These are phyloP conservation scores for Morpho deidamia DNA, from an alignment of 2,888 invertebrate genomes.

Conservation along the genomic window DNA sequence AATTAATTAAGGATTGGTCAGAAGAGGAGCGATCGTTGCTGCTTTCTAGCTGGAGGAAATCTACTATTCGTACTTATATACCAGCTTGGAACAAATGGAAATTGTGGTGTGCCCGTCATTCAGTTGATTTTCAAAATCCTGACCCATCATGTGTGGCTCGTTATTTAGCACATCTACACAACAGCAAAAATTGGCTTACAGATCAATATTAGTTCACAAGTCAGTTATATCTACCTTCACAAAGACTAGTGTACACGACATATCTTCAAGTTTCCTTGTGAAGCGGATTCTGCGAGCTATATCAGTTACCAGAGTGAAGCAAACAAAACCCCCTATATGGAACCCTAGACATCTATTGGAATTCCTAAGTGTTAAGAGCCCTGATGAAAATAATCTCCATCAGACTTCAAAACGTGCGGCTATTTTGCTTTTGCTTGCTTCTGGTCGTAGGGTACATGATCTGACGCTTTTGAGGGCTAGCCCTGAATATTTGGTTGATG, in stretches of 20 bases:
- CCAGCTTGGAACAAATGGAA: slow-evolving; percentile 18
- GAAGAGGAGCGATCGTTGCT: background rate
- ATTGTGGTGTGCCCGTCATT: slow-evolving; percentile 10
- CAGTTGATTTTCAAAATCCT: slow-evolving; percentile 5
- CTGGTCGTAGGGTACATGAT: slow-evolving; percentile 25
- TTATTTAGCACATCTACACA: slow-evolving; percentile 18
- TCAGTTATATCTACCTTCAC: slow-evolving; percentile 24
- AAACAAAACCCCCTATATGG: slow-evolving; percentile 19
- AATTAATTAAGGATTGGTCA: slow-evolving; percentile 13
- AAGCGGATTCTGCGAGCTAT: slow-evolving; percentile 22
- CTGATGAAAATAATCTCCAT: background rate
- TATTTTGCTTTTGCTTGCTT: slow-evolving; percentile 20
- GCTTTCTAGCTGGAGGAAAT: slow-evolving; percentile 16
- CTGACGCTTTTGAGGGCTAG: slow-evolving; percentile 19
- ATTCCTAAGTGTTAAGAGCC: slow-evolving; percentile 1
- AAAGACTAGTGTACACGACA: slow-evolving; percentile 12
- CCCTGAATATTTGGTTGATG: slow-evolving; percentile 15
- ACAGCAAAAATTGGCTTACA: slow-evolving; percentile 16
- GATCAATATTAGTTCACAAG: slow-evolving; percentile 26
- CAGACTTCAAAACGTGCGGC: slow-evolving; percentile 18
- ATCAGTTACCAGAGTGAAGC: slow-evolving; percentile 6
- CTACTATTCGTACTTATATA: slow-evolving; percentile 18
- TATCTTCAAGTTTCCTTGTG: slow-evolving; percentile 16
- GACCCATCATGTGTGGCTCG: slow-evolving; percentile 13
- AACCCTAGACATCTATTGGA: slow-evolving; percentile 15